Evolutionary conservation across 35 echinoderm and acorn worm genomes (phyloP), one percentile per base, ranked within the genome.

Genomic region (Ophioderma brevispina): DNA sequence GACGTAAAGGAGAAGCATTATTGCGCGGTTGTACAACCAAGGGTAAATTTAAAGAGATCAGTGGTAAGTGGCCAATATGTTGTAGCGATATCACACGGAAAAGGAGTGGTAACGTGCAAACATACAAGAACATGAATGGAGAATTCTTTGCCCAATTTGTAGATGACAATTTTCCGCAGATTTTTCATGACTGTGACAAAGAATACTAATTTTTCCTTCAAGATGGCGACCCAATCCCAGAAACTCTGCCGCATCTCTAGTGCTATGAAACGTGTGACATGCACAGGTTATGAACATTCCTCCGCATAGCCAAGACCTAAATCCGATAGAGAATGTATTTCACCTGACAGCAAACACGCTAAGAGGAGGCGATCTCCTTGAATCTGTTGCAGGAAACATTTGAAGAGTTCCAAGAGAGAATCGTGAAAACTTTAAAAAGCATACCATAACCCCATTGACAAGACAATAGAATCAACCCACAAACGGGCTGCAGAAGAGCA

Each of bases 301-400:
- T 21, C 31, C 84, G 1, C 84, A 76, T 32, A 87, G 84, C 43
- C 84, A 84, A 36, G 84, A 92, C 56, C 32, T 92, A n/a, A 92
- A 92, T 42, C 90, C 90, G 13, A 87, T 92, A 30, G 90, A 92
- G 76, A 92, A 92, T 46, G 64, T 92, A 18, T 92, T 92, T 46
- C 87, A 92, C 35, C 36, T 92, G 2, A 84, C 85, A 1, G 84
- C 84, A 36, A 76, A 87, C 40, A 35, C 33, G 2, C 70, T 93
- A 18, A 81, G 55, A 31, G 37, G 42, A 2, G 64, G 87, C 49
- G 76, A 49, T 86, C 31, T 39, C 17, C 4, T 37, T 78, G 59
- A 50, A 87, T 30, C 78, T 92, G 0, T 77, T 33, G 18, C 30
- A 55, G 14, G 84, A 87, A 64, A 87, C 38, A 63, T 92, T 87